Conservation (phyloP, 2,113 vertebrate genomes). For the Oreochromis tanganicae region DNA sequence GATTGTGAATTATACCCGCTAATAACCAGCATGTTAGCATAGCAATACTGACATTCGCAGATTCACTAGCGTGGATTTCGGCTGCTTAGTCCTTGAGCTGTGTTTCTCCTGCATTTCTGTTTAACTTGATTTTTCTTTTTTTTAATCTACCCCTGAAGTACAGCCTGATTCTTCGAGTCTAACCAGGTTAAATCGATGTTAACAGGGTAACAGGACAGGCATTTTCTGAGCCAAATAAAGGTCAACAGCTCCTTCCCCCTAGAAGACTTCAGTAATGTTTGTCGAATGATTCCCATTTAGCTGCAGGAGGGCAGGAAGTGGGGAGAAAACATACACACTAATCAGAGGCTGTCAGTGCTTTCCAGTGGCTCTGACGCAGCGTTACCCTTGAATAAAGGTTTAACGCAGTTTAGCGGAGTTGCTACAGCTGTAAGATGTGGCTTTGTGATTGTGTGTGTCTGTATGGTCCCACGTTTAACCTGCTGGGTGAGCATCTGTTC, state of each 20-base stretch:
- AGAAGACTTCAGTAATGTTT: slow-evolving; percentile 19
- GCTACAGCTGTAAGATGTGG: slow-evolving; percentile 2
- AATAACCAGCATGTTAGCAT: not conserved
- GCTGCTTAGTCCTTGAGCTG: not conserved
- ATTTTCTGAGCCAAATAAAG: not conserved
- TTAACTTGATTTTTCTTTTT: not conserved
- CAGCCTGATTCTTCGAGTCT: not conserved
- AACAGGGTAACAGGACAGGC: not conserved
- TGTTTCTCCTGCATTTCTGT: not conserved
- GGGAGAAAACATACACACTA: not conserved
- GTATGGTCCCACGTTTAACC: not conserved
- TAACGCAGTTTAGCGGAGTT: slow-evolving; percentile 1
- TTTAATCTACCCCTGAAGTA: not conserved
- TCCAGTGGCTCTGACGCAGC: slow-evolving; percentile 1
- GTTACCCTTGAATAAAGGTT: slow-evolving; percentile 26
- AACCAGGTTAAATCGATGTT: not conserved
- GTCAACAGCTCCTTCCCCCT: not conserved
- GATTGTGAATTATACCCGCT: not conserved
- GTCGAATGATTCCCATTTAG: slow-evolving; percentile 39
- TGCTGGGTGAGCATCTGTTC: slow-evolving; percentile 17
- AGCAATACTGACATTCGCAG: not conserved
- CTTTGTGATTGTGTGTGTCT: not conserved
- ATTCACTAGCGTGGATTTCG: not conserved
- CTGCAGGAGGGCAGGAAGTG: not conserved
- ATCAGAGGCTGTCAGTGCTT: slow-evolving; percentile 22